These are phyloP conservation scores for Lepidocolaptes lacrymiger DNA, from an alignment of 2,797 vertebrate genomes.

Conservation along the genomic window DNA sequence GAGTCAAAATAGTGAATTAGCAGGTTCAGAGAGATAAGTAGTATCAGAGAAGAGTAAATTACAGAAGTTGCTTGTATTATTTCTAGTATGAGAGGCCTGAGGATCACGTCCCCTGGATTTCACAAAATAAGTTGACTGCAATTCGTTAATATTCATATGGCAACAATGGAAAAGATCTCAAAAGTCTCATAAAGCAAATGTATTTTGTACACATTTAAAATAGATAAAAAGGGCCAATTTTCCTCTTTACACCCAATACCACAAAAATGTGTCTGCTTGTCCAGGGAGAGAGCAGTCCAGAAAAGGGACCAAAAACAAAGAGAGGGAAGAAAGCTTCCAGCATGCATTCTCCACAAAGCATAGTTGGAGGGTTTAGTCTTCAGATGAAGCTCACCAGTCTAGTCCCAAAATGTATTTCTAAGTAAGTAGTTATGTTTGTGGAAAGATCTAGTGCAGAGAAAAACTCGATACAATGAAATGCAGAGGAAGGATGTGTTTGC, in stretches of 20 bases:
- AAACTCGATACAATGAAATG: background rate
- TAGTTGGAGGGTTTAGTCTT: background rate
- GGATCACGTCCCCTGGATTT: background rate
- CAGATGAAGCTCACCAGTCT: background rate
- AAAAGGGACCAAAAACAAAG: background rate
- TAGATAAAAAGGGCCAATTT: background rate
- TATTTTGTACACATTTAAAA: background rate
- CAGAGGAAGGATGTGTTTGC: background rate
- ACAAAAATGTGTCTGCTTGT: background rate
- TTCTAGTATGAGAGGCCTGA: background rate
- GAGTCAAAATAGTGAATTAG: background rate
- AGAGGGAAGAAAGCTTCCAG: background rate
- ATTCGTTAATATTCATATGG: background rate
- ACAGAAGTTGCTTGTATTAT: background rate
- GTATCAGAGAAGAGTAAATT: background rate
- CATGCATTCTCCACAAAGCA: background rate
- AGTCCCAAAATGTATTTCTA: background rate
- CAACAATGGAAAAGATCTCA: background rate
- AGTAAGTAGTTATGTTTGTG: background rate
- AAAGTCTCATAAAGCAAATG: background rate
- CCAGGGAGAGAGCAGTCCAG: background rate
- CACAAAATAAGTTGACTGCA: background rate
- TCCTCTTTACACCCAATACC: background rate
- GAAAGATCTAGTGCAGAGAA: background rate
- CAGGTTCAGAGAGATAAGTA: background rate